Base-by-base conservation (phyloP, 1,140 invertebrate species). In the Tribolium madens region DNA sequence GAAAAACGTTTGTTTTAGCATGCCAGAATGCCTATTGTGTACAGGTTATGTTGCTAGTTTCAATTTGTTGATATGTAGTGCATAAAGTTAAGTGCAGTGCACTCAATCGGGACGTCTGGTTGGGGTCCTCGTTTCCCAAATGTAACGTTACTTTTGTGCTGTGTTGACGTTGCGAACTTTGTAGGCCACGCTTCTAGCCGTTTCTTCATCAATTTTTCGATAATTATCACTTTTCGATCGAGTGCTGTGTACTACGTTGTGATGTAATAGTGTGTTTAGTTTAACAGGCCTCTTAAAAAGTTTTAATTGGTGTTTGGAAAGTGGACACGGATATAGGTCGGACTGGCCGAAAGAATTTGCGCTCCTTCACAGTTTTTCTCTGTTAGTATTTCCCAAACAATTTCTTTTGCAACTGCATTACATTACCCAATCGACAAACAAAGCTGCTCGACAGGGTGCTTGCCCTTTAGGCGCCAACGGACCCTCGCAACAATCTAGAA, bases 1-100 rank as follows among this genome's bases (percentile, higher is more conserved):
- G 47, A 10, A n/a, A 17, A 50, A 21, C 33, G 42, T 47, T 78
- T 72, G 33, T 72, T 60, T 31, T 36, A 72, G 14, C 13, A 47
- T 71, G 36, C 36, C 64, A 53, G 17, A 78, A 74, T n/a, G 36
- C 46, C 42, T 21, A 73, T 52, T 57, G 31, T 73, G 79, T 82
- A 74, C 70, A 82, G 79, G 81, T 83, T 83, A 83, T 80, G 78
- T 80, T 18, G 26, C 7, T 78, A 21, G 75, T 78, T 73, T 73
- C 15, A 81, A 84, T 84, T 83, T 82, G 80, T 84, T 85, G 82
- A 79, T 85, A 81, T 84, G 76, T 84, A 81, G 84, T 85, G 84
- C 82, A 81, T 81, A 80, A 83, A 82, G 15, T 48, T 72, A 71
- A 83, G 83, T 83, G 80, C 82, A 83, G 82, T 81, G 83, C 73